Evolutionary conservation across 2,113 vertebrate genomes (phyloP), one percentile per base, ranked within the genome.

Genomic region (Planiliza haematocheilus): DNA sequence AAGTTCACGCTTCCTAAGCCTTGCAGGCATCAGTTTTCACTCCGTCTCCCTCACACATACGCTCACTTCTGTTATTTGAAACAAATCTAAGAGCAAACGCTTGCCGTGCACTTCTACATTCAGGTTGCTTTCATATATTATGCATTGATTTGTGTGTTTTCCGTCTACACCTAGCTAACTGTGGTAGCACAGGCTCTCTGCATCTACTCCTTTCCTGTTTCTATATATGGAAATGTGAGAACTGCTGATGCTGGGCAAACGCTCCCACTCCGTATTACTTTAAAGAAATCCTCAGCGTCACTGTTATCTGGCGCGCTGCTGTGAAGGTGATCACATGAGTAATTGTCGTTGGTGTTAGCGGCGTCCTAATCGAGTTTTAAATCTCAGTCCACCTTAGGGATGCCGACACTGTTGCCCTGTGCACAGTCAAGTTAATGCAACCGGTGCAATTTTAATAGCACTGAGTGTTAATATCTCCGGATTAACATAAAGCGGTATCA

Each of bases 11-110:
- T 69, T 77, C 13, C 37, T 0, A 0, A 46, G 9, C n/a, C 10
- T 75, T 1, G 14, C 53, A 18, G 67, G 77, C 51, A 66, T 74
- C 63, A 37, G 10, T 74, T 80, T 77, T 55, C 64, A 34, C 74
- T 69, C 24, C 24, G 5, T 30, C 10, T 18, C 9, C 36, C 36
- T 24, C 37, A 30, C 5, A 24, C 39, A 24, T 51, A 43, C 8
- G 12, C 4, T 20, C 21, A 21, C 1, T 8, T 17, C 36, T 37
- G 48, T 34, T 53, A 11, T 51, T 39, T 55, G 38, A 13, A 45
- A 7, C 37, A 52, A 42, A 42, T 53, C n/a, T 39, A 38, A 16
- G n/a, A 56, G 30, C 20, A 60, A 6, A 36, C 10, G 12, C 16
- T 39, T 21, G 2, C 34, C 20, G 3, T 50, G 4, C 30, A 21